Percentiles rank a stretch among this genome's conserved stretches.
phyloP scores from a whole-genome alignment of 2,113 vertebrate species.

The Eurypyga helias region DNA sequence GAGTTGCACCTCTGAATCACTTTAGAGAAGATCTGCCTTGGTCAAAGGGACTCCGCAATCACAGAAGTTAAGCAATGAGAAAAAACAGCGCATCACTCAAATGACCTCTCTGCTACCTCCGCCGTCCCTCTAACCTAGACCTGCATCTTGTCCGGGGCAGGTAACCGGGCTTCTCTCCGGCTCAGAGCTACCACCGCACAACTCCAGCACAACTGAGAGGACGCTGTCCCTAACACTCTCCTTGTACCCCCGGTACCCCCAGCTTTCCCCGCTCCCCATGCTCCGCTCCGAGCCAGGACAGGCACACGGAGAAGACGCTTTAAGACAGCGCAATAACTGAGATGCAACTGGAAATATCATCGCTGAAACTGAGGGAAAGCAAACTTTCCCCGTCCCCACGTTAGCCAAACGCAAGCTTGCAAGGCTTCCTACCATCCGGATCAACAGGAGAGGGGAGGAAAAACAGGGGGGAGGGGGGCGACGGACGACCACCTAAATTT shows the following conservation, averaged over 20 bases:
- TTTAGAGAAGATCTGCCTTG: not conserved
- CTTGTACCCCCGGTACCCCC: not conserved
- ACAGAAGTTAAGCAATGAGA: not conserved
- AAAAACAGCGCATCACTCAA: not conserved
- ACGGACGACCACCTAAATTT: too few species aligned
- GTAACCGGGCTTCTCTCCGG: not conserved
- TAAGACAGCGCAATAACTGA: not conserved
- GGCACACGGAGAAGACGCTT: not conserved
- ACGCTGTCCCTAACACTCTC: not conserved
- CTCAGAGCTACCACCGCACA: not conserved
- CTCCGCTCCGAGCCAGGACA: not conserved
- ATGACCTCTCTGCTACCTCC: not conserved
- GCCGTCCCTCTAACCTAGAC: not conserved
- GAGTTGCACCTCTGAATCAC: not conserved
- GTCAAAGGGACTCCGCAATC: not conserved
- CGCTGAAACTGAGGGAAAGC: not conserved
- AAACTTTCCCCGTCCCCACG: not conserved
- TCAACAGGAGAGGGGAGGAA: accelerated
- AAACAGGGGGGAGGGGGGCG: accelerated
- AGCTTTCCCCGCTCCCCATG: not conserved
- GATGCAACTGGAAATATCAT: not conserved
- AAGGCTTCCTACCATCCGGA: not conserved
- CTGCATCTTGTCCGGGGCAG: not conserved
- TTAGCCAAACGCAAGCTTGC: not conserved
- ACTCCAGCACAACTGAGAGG: accelerated